Percentiles rank a stretch among this genome's conserved stretches.
Evolutionary conservation across 2,797 vertebrate genomes (phyloP).

Genomic region (Trematomus bernacchii): DNA sequence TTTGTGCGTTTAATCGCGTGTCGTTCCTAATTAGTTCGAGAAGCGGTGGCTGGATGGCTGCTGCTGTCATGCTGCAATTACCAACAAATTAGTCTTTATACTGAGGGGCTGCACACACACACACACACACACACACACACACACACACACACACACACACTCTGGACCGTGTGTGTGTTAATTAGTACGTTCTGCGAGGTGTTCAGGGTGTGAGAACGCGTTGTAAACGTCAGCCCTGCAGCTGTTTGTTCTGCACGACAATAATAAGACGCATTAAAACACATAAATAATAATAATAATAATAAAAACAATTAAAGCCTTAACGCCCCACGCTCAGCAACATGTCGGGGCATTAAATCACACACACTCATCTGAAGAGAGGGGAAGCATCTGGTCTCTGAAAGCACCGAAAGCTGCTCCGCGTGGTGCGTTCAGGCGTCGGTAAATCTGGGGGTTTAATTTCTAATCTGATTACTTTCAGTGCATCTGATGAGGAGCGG

Average conservation of each 20-base stretch:
- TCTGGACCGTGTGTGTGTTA: constrained; percentile 36
- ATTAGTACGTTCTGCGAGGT: constrained; percentile 50
- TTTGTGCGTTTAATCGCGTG: constrained; percentile 76
- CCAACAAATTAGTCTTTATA: constrained; percentile 83
- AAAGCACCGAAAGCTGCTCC: neutral
- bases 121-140: constrained; percentile 41
- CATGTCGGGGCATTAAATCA: neutral
- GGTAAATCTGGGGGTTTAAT: neutral
- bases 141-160: constrained; percentile 39
- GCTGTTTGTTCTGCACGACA: constrained; percentile 44
- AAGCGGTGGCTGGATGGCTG: constrained; percentile 71
- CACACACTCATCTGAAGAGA: neutral
- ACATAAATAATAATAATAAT: neutral
- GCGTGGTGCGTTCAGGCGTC: constrained; percentile 6
- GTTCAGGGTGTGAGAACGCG: constrained; percentile 49
- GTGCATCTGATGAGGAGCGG: neutral
- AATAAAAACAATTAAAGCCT: neutral
- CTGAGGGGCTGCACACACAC: constrained; percentile 55
- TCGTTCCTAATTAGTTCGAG: constrained; percentile 80
- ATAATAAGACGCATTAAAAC: neutral
- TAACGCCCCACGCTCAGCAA: constrained; percentile 1
- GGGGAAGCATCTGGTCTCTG: neutral
- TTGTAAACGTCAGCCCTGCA: constrained; percentile 48
- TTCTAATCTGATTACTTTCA: constrained; percentile 9
- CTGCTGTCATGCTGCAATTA: constrained; percentile 83